Evolutionary conservation across 1,140 invertebrate species (phyloP), one percentile per base, ranked within the genome.

Genomic region (Cherax quadricarinatus): DNA sequence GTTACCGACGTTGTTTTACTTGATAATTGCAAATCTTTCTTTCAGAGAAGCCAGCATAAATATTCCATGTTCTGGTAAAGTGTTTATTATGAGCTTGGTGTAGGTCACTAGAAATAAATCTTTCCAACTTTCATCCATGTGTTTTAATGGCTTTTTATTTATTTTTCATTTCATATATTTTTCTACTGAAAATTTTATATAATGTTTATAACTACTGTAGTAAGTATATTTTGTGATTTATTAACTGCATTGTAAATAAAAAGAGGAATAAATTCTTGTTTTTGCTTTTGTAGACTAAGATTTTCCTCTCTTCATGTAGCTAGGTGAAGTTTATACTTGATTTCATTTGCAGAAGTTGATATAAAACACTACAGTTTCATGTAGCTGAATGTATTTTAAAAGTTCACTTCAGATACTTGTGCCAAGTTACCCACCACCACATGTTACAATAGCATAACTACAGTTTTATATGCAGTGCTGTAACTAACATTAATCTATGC

Each of bases 71-170:
- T 75, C 12, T 75, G 70, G 70, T 75, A 75, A 30, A 7, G 9
- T 66, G 62, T 18, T 66, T 21, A 5, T 24, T 75, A 75, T 75
- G 70, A n/a, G 70, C n/a, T 75, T 75, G n/a, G 70, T 75, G 70
- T 75, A 75, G 70, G 70, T 9, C 0, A 70, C 9, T 30, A 10
- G n/a, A 75, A 75, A 75, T 75, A 75, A 75, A 75, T 30, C 70
- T 30, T 75, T 7, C n/a, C 24, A 75, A 75, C 24, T 75, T 75
- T 75, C n/a, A 75, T 9, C n/a, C n/a, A 7, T 7, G 70, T 75
- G 70, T 75, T 75, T 75, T 75, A 75, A 75, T 75, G 66, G 66
- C 66, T 70, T 70, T 70, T 18, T 70, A 70, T 75, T 75, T 75
- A 30, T 24, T 24, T 10, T 75, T 75, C 24, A 57, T 57, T 57